These are phyloP conservation scores for Epistrophe grossulariae DNA, from an alignment of 2,888 invertebrate genomes.

Conservation along the genomic window DNA sequence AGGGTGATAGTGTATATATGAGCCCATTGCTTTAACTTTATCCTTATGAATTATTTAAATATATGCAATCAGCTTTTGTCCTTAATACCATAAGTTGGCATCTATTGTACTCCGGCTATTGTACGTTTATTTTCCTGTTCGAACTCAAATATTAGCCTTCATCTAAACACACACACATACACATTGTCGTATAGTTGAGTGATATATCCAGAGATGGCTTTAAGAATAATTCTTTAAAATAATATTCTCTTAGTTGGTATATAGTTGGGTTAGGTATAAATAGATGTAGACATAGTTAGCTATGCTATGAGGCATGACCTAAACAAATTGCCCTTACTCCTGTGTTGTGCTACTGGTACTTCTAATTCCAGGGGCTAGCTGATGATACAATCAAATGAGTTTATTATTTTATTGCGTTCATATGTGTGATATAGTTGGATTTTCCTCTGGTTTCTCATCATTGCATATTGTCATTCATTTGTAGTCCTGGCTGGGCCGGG, in stretches of 20 bases:
- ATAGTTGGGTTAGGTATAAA: not conserved
- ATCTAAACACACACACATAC: not conserved
- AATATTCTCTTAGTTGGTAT: not conserved
- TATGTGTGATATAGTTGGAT: constrained; percentile 16
- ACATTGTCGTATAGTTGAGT: not conserved
- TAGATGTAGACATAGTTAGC: not conserved
- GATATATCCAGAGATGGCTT: constrained; percentile 20
- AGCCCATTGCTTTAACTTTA: constrained; percentile 44
- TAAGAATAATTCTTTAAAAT: constrained; percentile 38
- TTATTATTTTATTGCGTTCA: constrained; percentile 44
- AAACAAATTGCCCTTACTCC: not conserved
- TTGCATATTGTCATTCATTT: not conserved
- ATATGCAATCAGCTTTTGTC: constrained; percentile 38
- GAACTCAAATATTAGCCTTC: constrained; percentile 16
- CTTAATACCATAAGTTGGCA: constrained; percentile 43
- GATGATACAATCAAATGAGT: constrained; percentile 31
- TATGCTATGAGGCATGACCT: no score
- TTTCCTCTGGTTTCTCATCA: not conserved
- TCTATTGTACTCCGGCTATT: constrained; percentile 34
- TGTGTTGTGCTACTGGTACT: not conserved
- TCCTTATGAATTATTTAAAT: constrained; percentile 61
- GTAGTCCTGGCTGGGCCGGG: not conserved
- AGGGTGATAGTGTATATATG: not conserved
- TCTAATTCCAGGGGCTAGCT: not conserved
- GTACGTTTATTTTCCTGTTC: constrained; percentile 36